Evolutionary conservation across 1,140 invertebrate genomes (phyloP).

Genomic region (Archivesica marissinica): DNA sequence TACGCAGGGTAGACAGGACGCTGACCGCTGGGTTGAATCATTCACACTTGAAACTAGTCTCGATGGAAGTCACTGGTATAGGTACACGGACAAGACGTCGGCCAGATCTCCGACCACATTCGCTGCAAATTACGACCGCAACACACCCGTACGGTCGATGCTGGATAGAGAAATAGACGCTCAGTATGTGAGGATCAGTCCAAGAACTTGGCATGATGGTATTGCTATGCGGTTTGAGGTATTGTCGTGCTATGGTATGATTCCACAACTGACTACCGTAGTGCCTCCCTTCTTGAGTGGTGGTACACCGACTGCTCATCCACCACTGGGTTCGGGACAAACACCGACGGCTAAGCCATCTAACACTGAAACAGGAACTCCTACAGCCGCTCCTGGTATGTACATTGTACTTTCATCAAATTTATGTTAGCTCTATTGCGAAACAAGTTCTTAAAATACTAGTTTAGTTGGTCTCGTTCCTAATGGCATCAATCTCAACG

Average conservation of each 20-base stretch:
- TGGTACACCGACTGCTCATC: background rate
- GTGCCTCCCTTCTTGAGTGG: background rate
- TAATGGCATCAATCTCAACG: too few relatives aligned
- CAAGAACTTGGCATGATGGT: slow-evolving; percentile 64
- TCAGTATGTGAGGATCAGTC: slow-evolving; percentile 65
- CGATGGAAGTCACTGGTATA: slow-evolving; percentile 65
- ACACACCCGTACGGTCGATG: slow-evolving; percentile 63
- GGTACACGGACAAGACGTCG: slow-evolving; percentile 46
- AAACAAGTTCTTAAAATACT: too few relatives aligned
- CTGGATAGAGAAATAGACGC: slow-evolving; percentile 68
- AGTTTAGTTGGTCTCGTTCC: too few relatives aligned
- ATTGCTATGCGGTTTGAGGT: slow-evolving; percentile 71
- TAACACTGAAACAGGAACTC: slow-evolving; percentile 11
- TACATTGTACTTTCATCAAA: too few relatives aligned
- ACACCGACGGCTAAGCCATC: slow-evolving; percentile 32
- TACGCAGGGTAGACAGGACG: slow-evolving; percentile 86
- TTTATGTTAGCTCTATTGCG: too few relatives aligned
- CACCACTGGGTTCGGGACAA: slow-evolving; percentile 16
- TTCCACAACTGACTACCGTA: slow-evolving; percentile 23
- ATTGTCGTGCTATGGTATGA: slow-evolving; percentile 68
- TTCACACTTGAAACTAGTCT: slow-evolving; percentile 86
- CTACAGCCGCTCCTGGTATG: slow-evolving; percentile 32
- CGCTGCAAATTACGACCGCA: slow-evolving; percentile 68
- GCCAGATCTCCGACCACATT: slow-evolving; percentile 56
- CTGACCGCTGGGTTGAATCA: slow-evolving; percentile 88